phyloP scores from a whole-genome alignment of 2,797 vertebrate species.

The Melanogrammus aeglefinus region DNA sequence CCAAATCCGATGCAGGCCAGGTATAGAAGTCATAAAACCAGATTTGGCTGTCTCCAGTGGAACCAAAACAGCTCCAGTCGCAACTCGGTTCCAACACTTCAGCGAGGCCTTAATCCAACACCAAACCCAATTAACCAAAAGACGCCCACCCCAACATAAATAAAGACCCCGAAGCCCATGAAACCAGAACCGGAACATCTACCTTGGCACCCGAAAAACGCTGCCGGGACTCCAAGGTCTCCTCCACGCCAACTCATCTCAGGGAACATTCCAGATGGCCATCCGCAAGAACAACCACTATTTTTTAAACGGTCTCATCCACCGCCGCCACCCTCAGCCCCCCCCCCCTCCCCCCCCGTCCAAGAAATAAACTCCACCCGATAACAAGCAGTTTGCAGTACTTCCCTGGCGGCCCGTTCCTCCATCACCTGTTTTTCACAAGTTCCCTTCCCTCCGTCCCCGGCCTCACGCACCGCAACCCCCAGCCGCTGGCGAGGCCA shows the following conservation, averaged over 20 bases:
- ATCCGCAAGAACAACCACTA: too few species aligned
- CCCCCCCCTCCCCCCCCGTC: too few species aligned
- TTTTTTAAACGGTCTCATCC: too few species aligned
- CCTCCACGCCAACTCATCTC: not conserved
- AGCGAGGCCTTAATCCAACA: conserved; percentile 41
- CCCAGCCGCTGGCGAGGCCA: conserved; percentile 22
- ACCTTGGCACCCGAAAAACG: conserved; percentile 47
- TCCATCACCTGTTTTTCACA: conserved; percentile 53
- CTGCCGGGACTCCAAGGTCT: conserved; percentile 18
- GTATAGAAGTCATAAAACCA: too few species aligned
- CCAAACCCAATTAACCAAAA: conserved; percentile 50
- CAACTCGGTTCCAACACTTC: too few species aligned
- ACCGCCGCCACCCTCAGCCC: conserved; percentile 6
- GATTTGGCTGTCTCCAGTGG: too few species aligned
- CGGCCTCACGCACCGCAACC: conserved; percentile 22
- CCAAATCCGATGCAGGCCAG: too few species aligned
- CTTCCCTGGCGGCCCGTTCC: conserved; percentile 35
- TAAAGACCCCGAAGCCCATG: conserved; percentile 46
- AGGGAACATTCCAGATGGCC: too few species aligned
- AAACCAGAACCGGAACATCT: conserved; percentile 63
- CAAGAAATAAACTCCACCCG: conserved; percentile 9
- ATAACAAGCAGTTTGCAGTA: conserved; percentile 30
- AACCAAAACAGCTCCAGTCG: too few species aligned
- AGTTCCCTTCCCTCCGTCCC: conserved; percentile 13
- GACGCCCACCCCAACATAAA: conserved; percentile 41